Evolutionary conservation across 2,888 invertebrate genomes (phyloP), one percentile per base, ranked within the genome.

Genomic region (Diachrysia chrysitis): DNA sequence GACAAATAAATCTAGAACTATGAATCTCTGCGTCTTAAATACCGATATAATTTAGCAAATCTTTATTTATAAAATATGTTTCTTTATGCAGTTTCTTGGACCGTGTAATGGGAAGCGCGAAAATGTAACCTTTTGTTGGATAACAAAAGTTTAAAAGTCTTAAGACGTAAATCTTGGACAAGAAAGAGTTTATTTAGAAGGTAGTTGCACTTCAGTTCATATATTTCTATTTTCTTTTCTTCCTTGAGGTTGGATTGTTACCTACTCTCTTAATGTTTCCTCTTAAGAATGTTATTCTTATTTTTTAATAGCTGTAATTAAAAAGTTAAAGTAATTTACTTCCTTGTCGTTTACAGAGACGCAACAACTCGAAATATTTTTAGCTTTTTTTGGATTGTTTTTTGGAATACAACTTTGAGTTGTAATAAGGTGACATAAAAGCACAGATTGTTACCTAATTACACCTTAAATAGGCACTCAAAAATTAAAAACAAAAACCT

Each of bases 81-180:
- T 37, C 64, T 66, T 54, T 29, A 66, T n/a, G 51, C 70, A 68
- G 76, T 73, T 71, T 73, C 66, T 61, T 72, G 71, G 68, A 76
- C 69, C 71, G 76, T 82, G 76, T 85, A 86, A 85, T 84, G 78
- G 79, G 71, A 73, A 78, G 80, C 82, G 77, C 66, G 79, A 80
- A 84, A 78, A 78, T 82, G 69, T 77, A 77, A 73, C 78, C 82
- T 78, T 84, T 81, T 78, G 76, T 81, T 69, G 58, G 71, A 63
- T 66, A 77, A 63, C 67, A 66, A 74, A 76, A 73, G 67, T 82
- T 78, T 69, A 63, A 70, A 74, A 73, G 73, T 71, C 66, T 71
- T 23, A 65, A 69, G 69, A 69, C 59, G 63, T 79, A 71, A 79
- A 79, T 76, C 79, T n/a, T 67, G 60, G 55, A 67, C 65, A 63